Conservation (phyloP, 2,888 invertebrate species). For the Campaea margaritaria region DNA sequence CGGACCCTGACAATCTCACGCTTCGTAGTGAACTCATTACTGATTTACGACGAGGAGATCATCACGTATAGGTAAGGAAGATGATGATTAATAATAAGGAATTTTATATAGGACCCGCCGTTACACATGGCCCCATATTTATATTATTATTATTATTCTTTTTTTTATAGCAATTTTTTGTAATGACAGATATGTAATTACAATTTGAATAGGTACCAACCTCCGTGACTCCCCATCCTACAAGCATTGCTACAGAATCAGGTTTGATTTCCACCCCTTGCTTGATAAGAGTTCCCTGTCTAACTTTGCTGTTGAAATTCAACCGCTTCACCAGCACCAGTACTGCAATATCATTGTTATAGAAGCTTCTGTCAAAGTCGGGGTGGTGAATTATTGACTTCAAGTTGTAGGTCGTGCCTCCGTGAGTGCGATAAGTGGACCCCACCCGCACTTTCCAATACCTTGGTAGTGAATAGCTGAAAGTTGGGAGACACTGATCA, state of each 20-base stretch:
- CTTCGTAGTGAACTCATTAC: too few species aligned
- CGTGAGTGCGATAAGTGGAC: conserved; percentile 67
- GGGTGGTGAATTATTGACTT: conserved; percentile 67
- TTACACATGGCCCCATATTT: too few species aligned
- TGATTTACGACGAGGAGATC: too few species aligned
- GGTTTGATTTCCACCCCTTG: conserved; percentile 63
- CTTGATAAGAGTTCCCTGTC: conserved; percentile 71
- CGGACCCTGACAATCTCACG: too few species aligned
- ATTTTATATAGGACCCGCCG: too few species aligned
- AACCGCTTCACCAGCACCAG: conserved; percentile 63
- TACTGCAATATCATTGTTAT: conserved; percentile 72
- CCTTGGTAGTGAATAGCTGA: conserved; percentile 67
- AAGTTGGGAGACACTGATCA: conserved; percentile 3
- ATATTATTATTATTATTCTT: too few species aligned
- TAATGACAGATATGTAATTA: too few species aligned
- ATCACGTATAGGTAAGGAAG: too few species aligned
- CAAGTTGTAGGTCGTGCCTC: conserved; percentile 66
- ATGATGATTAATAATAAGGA: too few species aligned
- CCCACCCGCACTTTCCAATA: conserved; percentile 76
- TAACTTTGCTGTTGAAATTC: conserved; percentile 59
- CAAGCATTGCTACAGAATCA: conserved; percentile 62
- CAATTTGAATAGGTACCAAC: conserved; percentile 48
- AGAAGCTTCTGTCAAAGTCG: conserved; percentile 67
- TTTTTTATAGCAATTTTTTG: too few species aligned
- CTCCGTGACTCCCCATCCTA: conserved; percentile 76